Conservation (phyloP, 2,888 invertebrate genomes). For the Xestia sexstrigata region DNA sequence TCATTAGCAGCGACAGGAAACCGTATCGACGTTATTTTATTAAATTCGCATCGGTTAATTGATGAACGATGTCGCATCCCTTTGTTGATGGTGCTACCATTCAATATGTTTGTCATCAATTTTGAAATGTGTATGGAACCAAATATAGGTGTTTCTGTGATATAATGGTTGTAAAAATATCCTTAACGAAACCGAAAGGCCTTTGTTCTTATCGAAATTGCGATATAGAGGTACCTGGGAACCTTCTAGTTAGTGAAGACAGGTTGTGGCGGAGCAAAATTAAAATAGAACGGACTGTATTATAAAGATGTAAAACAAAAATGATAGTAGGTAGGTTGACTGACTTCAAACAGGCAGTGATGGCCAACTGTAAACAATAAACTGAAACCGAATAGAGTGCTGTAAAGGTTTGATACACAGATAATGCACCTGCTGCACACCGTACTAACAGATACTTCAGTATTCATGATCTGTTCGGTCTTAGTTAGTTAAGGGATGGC, state of each 20-base stretch:
- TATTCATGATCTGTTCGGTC: neutral
- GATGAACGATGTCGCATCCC: conserved; percentile 70
- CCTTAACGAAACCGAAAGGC: too few species aligned
- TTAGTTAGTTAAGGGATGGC: too few species aligned
- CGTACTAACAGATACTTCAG: neutral
- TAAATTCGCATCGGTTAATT: conserved; percentile 72
- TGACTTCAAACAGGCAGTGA: neutral
- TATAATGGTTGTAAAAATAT: neutral
- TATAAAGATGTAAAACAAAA: neutral
- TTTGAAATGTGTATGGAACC: conserved; percentile 7
- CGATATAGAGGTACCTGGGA: too few species aligned
- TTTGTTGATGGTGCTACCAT: conserved; percentile 18
- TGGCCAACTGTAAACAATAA: too few species aligned
- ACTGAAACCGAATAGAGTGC: neutral
- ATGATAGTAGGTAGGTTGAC: neutral
- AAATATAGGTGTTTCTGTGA: neutral
- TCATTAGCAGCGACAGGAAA: conserved; percentile 55
- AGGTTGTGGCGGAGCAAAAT: neutral
- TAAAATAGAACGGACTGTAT: neutral
- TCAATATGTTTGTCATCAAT: conserved; percentile 21
- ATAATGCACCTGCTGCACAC: neutral
- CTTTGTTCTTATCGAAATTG: too few species aligned
- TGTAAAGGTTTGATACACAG: neutral
- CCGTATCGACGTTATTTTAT: conserved; percentile 70
- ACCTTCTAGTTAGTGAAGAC: neutral